Evolutionary conservation across 1,140 invertebrate species (phyloP).

Genomic region (Brachionus asplanchnoidis): DNA sequence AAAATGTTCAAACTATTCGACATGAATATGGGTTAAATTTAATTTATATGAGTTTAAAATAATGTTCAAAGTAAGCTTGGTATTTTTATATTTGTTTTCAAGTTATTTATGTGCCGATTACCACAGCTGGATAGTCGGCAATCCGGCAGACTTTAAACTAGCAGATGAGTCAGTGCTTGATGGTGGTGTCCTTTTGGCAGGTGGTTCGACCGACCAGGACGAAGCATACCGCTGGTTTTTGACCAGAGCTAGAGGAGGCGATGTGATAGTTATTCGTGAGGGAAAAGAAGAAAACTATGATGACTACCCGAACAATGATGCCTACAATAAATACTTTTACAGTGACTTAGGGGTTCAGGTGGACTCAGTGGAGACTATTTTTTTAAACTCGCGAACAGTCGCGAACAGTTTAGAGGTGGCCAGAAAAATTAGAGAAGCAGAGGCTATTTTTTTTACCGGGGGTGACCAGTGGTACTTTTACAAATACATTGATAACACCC

Average conservation of each 20-base stretch:
- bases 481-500: background rate
- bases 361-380: slow-evolving; percentile 38
- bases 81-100: background rate
- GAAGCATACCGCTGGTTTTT: background rate
- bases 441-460: slow-evolving; percentile 33
- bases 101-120: background rate
- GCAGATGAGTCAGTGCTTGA: background rate
- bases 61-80: background rate
- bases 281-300: background rate
- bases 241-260: background rate
- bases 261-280: slow-evolving; percentile 18
- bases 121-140: slow-evolving; percentile 15
- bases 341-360: background rate
- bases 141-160: background rate
- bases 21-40: background rate
- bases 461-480: slow-evolving; percentile 29
- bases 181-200: slow-evolving; percentile 7
- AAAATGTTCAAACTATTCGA: background rate
- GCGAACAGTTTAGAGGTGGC: background rate
- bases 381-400: slow-evolving; percentile 17
- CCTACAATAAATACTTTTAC: slow-evolving; percentile 34
- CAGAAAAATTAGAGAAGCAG: background rate
- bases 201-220: slow-evolving; percentile 1
- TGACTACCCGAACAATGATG: slow-evolving; percentile 20
- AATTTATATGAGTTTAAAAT: background rate